Base-by-base conservation (phyloP, 2,113 vertebrate genomes). In the Heterotis niloticus region DNA sequence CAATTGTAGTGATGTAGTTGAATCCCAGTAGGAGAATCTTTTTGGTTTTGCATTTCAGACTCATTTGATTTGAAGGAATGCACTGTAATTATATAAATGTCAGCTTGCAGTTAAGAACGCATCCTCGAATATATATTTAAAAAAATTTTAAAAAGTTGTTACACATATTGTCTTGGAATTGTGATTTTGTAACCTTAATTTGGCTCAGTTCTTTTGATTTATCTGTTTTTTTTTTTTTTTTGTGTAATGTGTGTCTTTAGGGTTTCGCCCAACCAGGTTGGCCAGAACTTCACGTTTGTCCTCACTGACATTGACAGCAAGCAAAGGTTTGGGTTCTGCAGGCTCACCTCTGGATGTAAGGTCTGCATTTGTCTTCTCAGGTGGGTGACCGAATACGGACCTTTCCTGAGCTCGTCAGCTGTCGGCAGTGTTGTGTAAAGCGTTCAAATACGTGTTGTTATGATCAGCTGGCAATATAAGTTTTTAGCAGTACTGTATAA, bases 271-370 rank as follows among this genome's bases (percentile, higher is more conserved):
- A 95, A 91, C 83, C 96, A 98, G 86, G 94, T 98, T 84, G 97
- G 98, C 83, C 98, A 99, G 90, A 96, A 99, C 90, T 99, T 99
- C 86, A 96, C 97, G 76, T 99, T 99, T 81, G 98, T 98, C 82
- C 94, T 99, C 81, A 99, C 98, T 56, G 96, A 99, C 91, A 96
- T 99, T 76, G 95, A 98, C 82, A 93, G 98, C 88, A 99, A 96
- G 77, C 98, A 99, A 90, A 92, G 96, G 81, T 99, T 99, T 85
- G 96, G 98, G 79, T 99, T 99, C 91, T 99, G 98, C 85, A 95
- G 98, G 75, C 93, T 99, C 86, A 96, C 96, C 0, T 93, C 94
- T 24, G 96, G 96, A 85, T 97, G 96, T 86, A 93, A 92, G 83
- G 88, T 95, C 83, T 99, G 98, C 89, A 90, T 98, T 76, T 98